Evolutionary conservation across 2,797 vertebrate species (phyloP).

Genomic region (Spinibarbus caldwelli): DNA sequence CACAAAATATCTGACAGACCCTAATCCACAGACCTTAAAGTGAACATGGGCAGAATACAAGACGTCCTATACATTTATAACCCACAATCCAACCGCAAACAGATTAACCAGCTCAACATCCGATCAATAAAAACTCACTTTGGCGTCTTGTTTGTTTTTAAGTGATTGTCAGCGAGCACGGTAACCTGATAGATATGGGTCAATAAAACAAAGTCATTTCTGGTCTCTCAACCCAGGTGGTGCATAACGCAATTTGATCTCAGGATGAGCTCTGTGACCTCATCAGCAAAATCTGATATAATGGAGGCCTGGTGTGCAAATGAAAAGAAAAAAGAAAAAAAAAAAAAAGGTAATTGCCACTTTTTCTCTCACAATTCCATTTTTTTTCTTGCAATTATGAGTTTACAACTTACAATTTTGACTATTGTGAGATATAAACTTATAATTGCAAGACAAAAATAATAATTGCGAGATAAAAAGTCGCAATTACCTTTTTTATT

Average conservation of each 20-base stretch:
- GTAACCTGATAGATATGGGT: constrained; percentile 45
- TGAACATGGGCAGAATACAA: background rate
- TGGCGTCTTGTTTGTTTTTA: constrained; percentile 41
- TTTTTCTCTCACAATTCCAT: no score
- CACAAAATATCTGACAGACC: background rate
- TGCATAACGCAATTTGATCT: constrained; percentile 31
- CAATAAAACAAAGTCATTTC: constrained; percentile 36
- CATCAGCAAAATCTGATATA: background rate
- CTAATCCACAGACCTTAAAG: background rate
- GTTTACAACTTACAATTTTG: no score
- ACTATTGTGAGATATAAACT: no score
- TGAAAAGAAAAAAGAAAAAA: no score
- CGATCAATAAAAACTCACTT: constrained; percentile 51
- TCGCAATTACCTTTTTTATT: no score
- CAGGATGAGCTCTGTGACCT: background rate
- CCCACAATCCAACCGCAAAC: constrained; percentile 28
- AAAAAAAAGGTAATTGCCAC: no score
- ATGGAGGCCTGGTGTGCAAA: background rate
- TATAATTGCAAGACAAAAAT: no score
- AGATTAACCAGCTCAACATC: constrained; percentile 19
- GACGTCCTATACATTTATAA: constrained; percentile 18
- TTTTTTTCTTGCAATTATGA: no score
- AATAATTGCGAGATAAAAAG: no score
- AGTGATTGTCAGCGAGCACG: constrained; percentile 18
- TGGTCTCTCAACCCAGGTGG: constrained; percentile 43